phyloP scores from a whole-genome alignment of 2,888 invertebrate species.

The Rotaria magnacalcarata region DNA sequence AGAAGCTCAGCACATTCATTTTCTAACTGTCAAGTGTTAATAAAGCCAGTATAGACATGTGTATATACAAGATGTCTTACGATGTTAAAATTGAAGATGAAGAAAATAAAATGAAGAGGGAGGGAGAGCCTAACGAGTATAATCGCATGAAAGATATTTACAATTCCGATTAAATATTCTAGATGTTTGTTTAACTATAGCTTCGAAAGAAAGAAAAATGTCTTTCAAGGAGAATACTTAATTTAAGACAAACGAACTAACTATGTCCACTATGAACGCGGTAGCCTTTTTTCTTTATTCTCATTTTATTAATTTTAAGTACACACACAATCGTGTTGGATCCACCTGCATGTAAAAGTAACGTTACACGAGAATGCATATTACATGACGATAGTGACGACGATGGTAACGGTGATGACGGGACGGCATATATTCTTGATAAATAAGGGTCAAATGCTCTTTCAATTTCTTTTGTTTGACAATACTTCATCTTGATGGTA shows the following conservation, averaged over 20 bases:
- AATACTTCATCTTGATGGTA: neutral
- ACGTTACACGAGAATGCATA: neutral
- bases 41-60: neutral
- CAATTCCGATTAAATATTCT: conserved; percentile 17
- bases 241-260: neutral
- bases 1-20: neutral
- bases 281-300: neutral
- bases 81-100: neutral
- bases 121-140: neutral
- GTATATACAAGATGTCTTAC: neutral
- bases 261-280: neutral
- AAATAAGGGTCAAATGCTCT: conserved; percentile 17
- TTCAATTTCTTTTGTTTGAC: conserved; percentile 8
- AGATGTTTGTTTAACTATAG: neutral
- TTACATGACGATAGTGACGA: neutral
- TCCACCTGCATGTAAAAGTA: neutral
- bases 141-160: conserved; percentile 25
- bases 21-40: neutral
- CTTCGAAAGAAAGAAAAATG: neutral
- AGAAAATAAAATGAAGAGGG: neutral
- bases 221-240: conserved; percentile 22
- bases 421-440: neutral
- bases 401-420: neutral
- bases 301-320: neutral
- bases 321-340: neutral